These are phyloP conservation scores for Seriola dumerili DNA, from an alignment of 2,113 vertebrate genomes.

Conservation along the genomic window DNA sequence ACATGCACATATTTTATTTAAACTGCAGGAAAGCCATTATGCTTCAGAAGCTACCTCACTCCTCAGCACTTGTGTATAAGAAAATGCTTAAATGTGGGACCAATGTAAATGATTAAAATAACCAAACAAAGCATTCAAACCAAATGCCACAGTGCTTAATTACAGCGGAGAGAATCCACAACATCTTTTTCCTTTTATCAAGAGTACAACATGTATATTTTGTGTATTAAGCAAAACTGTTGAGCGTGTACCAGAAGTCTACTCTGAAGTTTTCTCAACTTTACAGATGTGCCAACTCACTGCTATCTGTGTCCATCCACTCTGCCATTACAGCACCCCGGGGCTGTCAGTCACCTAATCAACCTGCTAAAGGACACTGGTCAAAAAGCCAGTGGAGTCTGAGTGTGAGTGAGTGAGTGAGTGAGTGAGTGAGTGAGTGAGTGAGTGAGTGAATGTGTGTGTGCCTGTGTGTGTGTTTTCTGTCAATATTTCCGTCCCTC, in stretches of 20 bases:
- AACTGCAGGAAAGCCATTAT: neutral
- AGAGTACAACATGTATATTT: neutral
- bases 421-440: no score
- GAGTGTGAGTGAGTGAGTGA: neutral
- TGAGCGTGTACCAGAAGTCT: neutral
- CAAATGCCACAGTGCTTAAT: neutral
- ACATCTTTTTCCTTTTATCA: neutral
- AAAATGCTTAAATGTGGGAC: neutral
- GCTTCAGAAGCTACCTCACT: neutral
- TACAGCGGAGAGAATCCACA: neutral
- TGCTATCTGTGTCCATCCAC: constrained; percentile 7
- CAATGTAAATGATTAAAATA: constrained; percentile 11
- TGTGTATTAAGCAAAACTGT: neutral
- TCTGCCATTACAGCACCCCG: neutral
- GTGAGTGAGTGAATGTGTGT: no score
- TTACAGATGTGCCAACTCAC: constrained; percentile 8
- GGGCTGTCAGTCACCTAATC: constrained; percentile 26
- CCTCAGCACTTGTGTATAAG: neutral
- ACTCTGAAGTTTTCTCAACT: neutral
- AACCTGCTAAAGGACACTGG: constrained; percentile 19
- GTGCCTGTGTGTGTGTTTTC: neutral
- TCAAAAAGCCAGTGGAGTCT: neutral
- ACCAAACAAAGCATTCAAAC: constrained; percentile 1
- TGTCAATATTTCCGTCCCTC: neutral
- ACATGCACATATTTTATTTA: neutral